Evolutionary conservation across 2,797 vertebrate species (phyloP), one percentile per base, ranked within the genome.

Genomic region (Atherinosoma microstoma): DNA sequence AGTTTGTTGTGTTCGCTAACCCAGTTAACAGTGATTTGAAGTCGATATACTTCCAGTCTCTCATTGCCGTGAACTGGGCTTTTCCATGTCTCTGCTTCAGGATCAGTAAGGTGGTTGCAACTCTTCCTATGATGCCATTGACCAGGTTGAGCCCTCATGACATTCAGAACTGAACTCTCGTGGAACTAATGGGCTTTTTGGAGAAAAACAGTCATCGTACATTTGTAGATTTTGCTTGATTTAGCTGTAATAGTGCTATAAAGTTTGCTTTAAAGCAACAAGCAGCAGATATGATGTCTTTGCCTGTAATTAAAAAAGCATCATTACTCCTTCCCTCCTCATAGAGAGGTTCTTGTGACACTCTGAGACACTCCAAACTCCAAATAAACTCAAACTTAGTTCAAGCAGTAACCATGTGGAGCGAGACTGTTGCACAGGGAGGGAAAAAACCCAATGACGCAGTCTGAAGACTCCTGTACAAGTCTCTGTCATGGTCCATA

Each of bases 1-100:
- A 84, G 51, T 89, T 87, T 87, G 75, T 77, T 74, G 82, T 51
- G 76, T 77, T 85, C 80, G 67, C 84, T 91, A 89, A 90, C 90
- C 85, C 82, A 83, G 86, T 92, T 93, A 85, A 81, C 84, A 32
- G 0, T 67, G 69, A 79, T 3, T 79, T 85, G 11, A 81, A 78
- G 88, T 92, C 80, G 35, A 85, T 91, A 79, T 35, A 36, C 53
- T 71, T 83, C 65, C 24, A 38, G 78, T 64, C 58, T 16, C 63
- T 70, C 62, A 7, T 58, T 6, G 0, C 59, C 2, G 51, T 56
- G 54, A 67, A 69, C 49, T 61, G 13, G 67, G 66, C 42, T 59
- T 42, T 68, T 75, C 58, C 36, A 18, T 40, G 0, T 30, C 53
- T 35, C 51, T 66, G 71, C 60, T 58, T 68, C 45, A 3, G 51